Base-by-base conservation (phyloP, 35 echinoderm and acorn worm species). In the Nesometra sesokonis region DNA sequence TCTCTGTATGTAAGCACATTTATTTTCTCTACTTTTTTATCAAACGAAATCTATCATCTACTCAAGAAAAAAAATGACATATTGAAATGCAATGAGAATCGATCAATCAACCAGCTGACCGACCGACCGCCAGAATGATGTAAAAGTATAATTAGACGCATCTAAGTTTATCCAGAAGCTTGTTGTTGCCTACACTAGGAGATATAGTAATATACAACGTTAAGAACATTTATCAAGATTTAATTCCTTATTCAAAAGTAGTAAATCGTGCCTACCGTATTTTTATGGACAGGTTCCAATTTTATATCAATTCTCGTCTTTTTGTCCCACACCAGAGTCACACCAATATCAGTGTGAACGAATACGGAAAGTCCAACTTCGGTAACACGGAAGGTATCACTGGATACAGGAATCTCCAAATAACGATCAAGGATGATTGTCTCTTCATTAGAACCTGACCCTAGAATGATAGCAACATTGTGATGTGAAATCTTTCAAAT, bases 251-350 rank as follows among this genome's bases (percentile, higher is more conserved):
- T 43, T 4, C 38, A 15, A 43, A 43, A 43, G 7, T 27, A 67
- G 52, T 67, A 67, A 19, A 43, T 43, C 23, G 38, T 17, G 7
- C 52, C 9, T 88, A 91, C 88, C 89, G 84, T 80, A 32, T 29
- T 35, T 83, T 87, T 88, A 37, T 81, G 86, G 5, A 84, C 15
- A 11, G 81, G 77, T 27, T 87, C 78, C 4, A 94, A 30, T 43
- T 94, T 90, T 52, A 97, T 77, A 33, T 93, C 86, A 13, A 94
- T n/a, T 34, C 87, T 91, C 31, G 95, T 97, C 0, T 89, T 92
- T 46, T 86, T 85, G 79, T 97, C 90, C 95, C 95, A 97, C 29
- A 91, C 82, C 13, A 97, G 7, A 23, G 87, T 92, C 7, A 97
- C 85, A 39, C 92, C 92, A 32, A 93, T 89, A 8, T 39, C 32